Evolutionary conservation across 2,797 vertebrate species (phyloP).

Genomic region (Pagetopsis macropterus): DNA sequence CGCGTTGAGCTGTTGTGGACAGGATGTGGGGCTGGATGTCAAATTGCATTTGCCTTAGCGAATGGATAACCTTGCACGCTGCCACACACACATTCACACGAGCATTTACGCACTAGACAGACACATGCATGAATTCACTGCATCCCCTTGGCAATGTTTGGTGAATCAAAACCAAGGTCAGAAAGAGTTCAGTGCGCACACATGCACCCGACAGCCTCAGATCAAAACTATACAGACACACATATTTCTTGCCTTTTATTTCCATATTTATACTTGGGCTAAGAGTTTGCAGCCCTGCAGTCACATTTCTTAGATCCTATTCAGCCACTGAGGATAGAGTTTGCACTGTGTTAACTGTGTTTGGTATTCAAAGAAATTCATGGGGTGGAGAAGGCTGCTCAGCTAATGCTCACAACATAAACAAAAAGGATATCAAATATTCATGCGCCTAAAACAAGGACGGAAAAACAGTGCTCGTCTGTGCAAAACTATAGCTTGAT

Average conservation of each 20-base stretch:
- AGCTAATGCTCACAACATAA: slow-evolving; percentile 73
- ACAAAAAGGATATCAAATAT: slow-evolving; percentile 77
- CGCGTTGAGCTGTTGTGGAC: slow-evolving; percentile 45
- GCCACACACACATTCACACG: slow-evolving; percentile 59
- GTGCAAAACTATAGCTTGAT: slow-evolving; percentile 62
- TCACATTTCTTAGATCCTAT: slow-evolving; percentile 64
- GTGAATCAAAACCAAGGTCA: slow-evolving; percentile 78
- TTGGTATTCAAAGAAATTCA: slow-evolving; percentile 71
- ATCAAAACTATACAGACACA: slow-evolving; percentile 51
- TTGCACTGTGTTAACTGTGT: slow-evolving; percentile 62
- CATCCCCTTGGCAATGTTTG: slow-evolving; percentile 73
- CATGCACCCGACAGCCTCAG: slow-evolving; percentile 43
- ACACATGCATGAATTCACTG: slow-evolving; percentile 63
- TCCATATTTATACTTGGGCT: slow-evolving; percentile 55
- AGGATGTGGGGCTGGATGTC: slow-evolving; percentile 58
- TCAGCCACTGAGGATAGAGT: slow-evolving; percentile 60
- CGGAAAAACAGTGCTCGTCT: slow-evolving; percentile 67
- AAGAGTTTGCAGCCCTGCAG: slow-evolving; percentile 56
- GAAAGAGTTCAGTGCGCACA: slow-evolving; percentile 68
- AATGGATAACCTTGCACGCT: slow-evolving; percentile 68
- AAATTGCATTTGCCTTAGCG: slow-evolving; percentile 73
- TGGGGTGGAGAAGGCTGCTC: slow-evolving; percentile 56
- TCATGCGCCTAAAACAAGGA: slow-evolving; percentile 72
- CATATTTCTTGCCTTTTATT: slow-evolving; percentile 58
- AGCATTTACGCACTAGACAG: slow-evolving; percentile 38